Conservation (phyloP, 2,888 invertebrate species). For the Boloria euphrosyne region DNA sequence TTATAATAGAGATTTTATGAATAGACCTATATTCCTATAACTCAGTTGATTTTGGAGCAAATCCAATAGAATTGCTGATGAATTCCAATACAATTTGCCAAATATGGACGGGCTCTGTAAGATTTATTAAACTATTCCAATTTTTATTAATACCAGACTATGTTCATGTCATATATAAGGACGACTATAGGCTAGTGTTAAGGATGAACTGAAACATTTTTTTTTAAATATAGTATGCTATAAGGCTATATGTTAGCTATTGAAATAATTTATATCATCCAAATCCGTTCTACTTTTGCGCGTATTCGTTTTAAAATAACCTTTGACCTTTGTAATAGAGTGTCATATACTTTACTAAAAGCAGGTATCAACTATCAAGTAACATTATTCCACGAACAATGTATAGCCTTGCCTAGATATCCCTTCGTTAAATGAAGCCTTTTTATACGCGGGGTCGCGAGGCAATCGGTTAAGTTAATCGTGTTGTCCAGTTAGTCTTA, state of each 20-base stretch:
- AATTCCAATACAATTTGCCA: slow-evolving; percentile 2
- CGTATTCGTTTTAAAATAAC: too few relatives aligned
- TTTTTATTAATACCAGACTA: too few relatives aligned
- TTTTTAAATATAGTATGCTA: too few relatives aligned
- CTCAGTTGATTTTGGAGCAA: not conserved
- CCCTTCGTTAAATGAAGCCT: slow-evolving; percentile 15
- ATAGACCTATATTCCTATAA: not conserved
- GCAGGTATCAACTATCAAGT: slow-evolving; percentile 2
- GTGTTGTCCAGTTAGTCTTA: slow-evolving; percentile 9
- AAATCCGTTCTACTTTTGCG: too few relatives aligned
- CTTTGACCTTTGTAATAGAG: not conserved
- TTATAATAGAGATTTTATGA: too few relatives aligned
- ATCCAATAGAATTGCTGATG: slow-evolving; percentile 16
- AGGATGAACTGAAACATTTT: too few relatives aligned
- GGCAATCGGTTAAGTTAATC: slow-evolving; percentile 21
- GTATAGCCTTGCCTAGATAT: slow-evolving; percentile 3
- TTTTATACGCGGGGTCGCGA: slow-evolving; percentile 14
- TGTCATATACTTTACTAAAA: not conserved
- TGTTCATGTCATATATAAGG: too few relatives aligned
- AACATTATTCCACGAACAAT: not conserved
- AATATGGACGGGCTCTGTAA: slow-evolving; percentile 12
- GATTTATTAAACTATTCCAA: not conserved
- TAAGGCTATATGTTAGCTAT: too few relatives aligned
- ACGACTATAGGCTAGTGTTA: too few relatives aligned
- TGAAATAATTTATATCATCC: too few relatives aligned